A percentile compares a stretch with the other conserved stretches of the same genome.
Evolutionary conservation across 2,797 vertebrate genomes (phyloP).

Genomic region (Cyclura pinguis): DNA sequence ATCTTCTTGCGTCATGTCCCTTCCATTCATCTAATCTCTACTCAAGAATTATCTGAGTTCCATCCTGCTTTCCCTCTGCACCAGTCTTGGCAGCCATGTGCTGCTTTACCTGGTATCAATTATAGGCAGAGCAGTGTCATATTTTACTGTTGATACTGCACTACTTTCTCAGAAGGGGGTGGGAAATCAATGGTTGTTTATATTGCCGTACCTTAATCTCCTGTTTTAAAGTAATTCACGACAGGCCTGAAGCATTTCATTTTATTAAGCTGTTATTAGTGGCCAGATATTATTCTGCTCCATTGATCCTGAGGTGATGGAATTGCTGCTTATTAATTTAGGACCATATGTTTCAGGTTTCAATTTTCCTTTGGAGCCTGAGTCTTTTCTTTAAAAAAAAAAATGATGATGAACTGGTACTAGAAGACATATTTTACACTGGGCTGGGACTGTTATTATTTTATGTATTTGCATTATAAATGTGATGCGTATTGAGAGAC

Average conservation of each 20-base stretch:
- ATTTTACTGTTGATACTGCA: conserved; percentile 59
- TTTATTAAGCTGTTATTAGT: conserved; percentile 72
- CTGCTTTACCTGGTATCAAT: conserved; percentile 55
- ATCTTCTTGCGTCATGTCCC: conserved; percentile 22
- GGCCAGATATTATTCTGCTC: conserved; percentile 73
- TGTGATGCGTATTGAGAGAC: background rate
- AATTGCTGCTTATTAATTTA: conserved; percentile 67
- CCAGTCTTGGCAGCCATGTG: conserved; percentile 15
- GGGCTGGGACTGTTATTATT: background rate
- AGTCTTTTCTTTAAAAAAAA: conserved; percentile 24
- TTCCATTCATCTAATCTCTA: conserved; percentile 61
- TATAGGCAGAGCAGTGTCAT: conserved; percentile 37
- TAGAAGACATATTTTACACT: background rate
- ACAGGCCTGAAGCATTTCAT: conserved; percentile 61
- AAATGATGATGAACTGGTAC: background rate
- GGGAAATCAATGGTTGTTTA: conserved; percentile 76
- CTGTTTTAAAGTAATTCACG: conserved; percentile 76
- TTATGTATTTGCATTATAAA: background rate
- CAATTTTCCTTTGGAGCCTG: conserved; percentile 59
- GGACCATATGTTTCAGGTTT: conserved; percentile 40
- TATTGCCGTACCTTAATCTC: conserved; percentile 64
- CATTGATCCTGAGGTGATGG: conserved; percentile 73
- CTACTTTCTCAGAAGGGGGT: conserved; percentile 19
- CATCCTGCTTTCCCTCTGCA: conserved; percentile 3
- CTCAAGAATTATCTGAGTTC: background rate